A percentile compares a stretch with the other conserved stretches of the same genome.
Conservation (phyloP, 2,888 invertebrate species). For the Brenthis hecate region DNA sequence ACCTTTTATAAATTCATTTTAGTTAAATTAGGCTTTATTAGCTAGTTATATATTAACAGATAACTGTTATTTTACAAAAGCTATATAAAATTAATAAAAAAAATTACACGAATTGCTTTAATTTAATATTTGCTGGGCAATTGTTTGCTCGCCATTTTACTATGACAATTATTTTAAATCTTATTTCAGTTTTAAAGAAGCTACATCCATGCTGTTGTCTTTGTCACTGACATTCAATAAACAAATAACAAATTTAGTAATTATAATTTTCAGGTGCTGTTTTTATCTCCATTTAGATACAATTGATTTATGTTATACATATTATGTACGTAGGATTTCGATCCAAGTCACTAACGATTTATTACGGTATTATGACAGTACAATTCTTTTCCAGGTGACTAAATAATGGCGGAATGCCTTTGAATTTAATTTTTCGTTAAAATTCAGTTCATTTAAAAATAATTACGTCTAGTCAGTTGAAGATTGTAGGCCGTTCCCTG, state of each 20-base stretch:
- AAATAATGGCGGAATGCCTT: constrained; percentile 22
- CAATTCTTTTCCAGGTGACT: neutral
- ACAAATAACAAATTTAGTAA: no score
- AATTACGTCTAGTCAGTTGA: constrained; percentile 1
- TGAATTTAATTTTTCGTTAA: neutral
- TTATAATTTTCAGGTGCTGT: no score
- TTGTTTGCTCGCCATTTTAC: no score
- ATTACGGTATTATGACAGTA: neutral
- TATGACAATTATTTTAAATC: no score
- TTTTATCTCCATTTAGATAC: no score
- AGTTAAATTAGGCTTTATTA: constrained; percentile 25
- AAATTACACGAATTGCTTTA: neutral
- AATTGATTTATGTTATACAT: no score
- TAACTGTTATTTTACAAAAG: constrained; percentile 7
- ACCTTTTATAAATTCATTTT: constrained; percentile 27
- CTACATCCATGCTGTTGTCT: no score
- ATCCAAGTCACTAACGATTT: neutral
- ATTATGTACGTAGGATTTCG: neutral
- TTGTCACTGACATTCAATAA: no score
- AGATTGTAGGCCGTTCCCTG: no score
- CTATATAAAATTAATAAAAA: neutral
- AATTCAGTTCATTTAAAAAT: constrained; percentile 18
- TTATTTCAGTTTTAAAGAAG: no score
- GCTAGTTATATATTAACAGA: constrained; percentile 13
- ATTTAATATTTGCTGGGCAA: neutral